Evolutionary conservation across 2,113 vertebrate species (phyloP), one percentile per base, ranked within the genome.

Genomic region (Coptodon rendalli): DNA sequence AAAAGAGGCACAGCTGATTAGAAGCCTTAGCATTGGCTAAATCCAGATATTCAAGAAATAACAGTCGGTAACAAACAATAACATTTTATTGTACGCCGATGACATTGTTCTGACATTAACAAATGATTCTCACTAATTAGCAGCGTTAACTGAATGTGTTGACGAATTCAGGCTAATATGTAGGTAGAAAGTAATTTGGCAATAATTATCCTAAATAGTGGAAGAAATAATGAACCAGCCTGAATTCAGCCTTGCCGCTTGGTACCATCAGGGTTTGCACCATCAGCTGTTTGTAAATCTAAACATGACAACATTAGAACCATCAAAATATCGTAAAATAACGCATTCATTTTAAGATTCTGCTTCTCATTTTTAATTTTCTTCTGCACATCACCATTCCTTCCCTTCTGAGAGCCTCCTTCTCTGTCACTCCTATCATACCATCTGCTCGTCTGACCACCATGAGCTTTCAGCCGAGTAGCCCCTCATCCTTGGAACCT

Each of bases 221-320:
- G 31, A 63, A 63, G 31, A 36, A 63, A 63, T 36, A 36, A 63
- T 63, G 59, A 1, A 36, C 0, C 31, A 63, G 59, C 16, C 3
- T 34, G 59, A 24, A 63, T 63, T 34, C 57, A 61, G 3, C 59
- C 9, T 61, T 61, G 57, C 16, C 0, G 9, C 5, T 61, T 34
- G 29, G 59, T 10, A 19, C 59, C 5, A 0, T 63, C 2, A 16
- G 57, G 29, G 1, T 34, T 61, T 61, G 5, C 29, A 61, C 0
- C 57, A 61, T 61, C 0, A 34, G 5, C 29, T 6, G 16, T 61
- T 61, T 34, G 9, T 34, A 34, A 34, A 61, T 0, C 57, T 34
- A 34, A 61, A 61, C 57, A 19, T 11, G 57, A 61, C 57, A 61
- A 34, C 29, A 61, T 61, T 34, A 34, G 29, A 61, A 34, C 29